Percentiles rank a stretch among this genome's conserved stretches.
These are phyloP conservation scores for Galagoides demidoff DNA, from an alignment of 2,797 vertebrate genomes.

Conservation along the genomic window DNA sequence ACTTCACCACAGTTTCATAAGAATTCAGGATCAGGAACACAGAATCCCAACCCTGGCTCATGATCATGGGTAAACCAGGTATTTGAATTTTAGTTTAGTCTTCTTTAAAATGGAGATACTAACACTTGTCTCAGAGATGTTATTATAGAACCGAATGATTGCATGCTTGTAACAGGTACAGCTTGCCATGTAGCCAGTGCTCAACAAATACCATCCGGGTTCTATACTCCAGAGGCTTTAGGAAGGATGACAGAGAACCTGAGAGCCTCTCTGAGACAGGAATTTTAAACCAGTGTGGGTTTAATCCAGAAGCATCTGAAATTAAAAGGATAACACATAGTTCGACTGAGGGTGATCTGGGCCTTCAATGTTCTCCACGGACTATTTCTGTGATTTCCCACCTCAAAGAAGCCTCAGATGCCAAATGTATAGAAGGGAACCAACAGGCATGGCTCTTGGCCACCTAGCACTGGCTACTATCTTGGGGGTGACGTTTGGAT, in stretches of 20 bases:
- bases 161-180: neutral
- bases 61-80: neutral
- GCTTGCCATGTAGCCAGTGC: fast-evolving
- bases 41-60: neutral
- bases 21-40: neutral
- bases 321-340: neutral
- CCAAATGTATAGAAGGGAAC: neutral
- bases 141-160: neutral
- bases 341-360: neutral
- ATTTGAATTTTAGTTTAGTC: neutral
- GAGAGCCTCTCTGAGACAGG: neutral
- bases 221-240: neutral
- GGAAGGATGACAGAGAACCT: neutral
- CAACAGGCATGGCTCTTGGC: neutral
- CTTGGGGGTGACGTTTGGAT: neutral
- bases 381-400: neutral
- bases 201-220: neutral
- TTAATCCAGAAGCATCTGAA: neutral
- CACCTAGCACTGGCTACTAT: fast-evolving
- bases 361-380: neutral
- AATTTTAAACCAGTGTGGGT: neutral
- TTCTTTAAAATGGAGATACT: neutral
- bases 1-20: neutral
- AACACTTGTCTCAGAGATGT: neutral
- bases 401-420: neutral